Evolutionary conservation across 37 sponge, comb jelly and placozoan genomes (phyloP).

Genomic region (Halichondria panicea): DNA sequence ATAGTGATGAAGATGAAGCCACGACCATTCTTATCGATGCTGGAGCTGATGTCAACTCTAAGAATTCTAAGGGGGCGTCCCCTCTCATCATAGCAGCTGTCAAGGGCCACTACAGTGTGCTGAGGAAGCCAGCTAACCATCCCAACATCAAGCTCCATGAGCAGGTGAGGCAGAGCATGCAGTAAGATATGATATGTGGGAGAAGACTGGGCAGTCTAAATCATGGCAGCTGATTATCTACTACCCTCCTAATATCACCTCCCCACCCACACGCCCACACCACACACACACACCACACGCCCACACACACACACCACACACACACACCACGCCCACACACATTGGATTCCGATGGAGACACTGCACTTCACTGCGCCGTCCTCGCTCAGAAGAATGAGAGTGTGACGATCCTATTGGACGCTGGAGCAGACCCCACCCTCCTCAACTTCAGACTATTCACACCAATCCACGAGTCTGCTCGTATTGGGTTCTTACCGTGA

Average conservation of each 20-base stretch:
- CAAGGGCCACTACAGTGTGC: slow-evolving; percentile 60
- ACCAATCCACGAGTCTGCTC: slow-evolving; percentile 72
- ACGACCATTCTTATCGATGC: slow-evolving; percentile 62
- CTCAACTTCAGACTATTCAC: slow-evolving; percentile 74
- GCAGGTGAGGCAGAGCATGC: no score
- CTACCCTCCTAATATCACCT: no score
- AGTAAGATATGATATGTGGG: no score
- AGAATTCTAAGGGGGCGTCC: slow-evolving; percentile 54
- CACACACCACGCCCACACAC: neutral
- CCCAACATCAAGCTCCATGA: slow-evolving; percentile 28
- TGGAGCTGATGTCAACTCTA: slow-evolving; percentile 71
- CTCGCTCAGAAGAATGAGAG: slow-evolving; percentile 61
- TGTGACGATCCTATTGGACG: slow-evolving; percentile 60
- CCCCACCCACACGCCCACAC: no score
- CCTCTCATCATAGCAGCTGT: slow-evolving; percentile 70
- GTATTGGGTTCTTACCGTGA: slow-evolving; percentile 62
- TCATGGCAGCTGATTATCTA: no score
- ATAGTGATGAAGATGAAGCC: slow-evolving; percentile 78
- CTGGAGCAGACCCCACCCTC: slow-evolving; percentile 62
- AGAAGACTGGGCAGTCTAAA: no score
- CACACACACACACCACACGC: no score
- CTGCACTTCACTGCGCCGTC: slow-evolving; percentile 76
- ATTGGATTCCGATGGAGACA: slow-evolving; percentile 80
- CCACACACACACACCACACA: neutral
- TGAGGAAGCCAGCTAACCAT: slow-evolving; percentile 32